Percentiles rank a stretch among this genome's conserved stretches.
phyloP scores from a whole-genome alignment of 2,797 vertebrate genomes.

The Enteromius anoplus region DNA sequence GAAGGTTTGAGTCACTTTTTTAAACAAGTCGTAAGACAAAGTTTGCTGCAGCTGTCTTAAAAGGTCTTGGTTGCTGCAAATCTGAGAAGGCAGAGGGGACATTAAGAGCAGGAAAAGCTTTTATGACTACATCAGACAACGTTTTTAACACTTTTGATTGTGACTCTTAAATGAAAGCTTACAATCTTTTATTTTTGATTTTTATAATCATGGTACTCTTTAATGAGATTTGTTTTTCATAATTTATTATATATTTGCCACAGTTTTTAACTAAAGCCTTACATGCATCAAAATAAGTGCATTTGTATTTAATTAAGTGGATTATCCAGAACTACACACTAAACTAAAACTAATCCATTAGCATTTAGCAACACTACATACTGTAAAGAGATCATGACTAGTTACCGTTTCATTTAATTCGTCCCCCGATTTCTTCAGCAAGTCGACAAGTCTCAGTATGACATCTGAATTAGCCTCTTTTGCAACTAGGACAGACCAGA shows the following conservation, averaged over 20 bases:
- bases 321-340: neutral
- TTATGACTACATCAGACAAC: neutral
- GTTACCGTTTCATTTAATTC: conserved; percentile 62
- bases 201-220: neutral
- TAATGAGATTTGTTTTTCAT: neutral
- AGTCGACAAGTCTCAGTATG: conserved; percentile 56
- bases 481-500: neutral
- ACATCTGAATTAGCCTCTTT: neutral
- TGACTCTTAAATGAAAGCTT: neutral
- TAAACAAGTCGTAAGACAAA: conserved; percentile 61
- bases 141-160: neutral
- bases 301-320: neutral
- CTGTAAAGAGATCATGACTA: neutral
- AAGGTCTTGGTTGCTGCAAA: conserved; percentile 53
- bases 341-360: too few relatives aligned
- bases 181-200: neutral
- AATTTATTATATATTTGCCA: neutral
- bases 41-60: conserved; percentile 41
- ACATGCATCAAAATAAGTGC: neutral
- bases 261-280: neutral
- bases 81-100: conserved; percentile 40
- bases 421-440: conserved; percentile 61
- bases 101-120: neutral
- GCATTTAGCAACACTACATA: too few relatives aligned
- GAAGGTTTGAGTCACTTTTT: conserved; percentile 51